Conservation (phyloP, 2,888 invertebrate genomes). For the Macaria notata region DNA sequence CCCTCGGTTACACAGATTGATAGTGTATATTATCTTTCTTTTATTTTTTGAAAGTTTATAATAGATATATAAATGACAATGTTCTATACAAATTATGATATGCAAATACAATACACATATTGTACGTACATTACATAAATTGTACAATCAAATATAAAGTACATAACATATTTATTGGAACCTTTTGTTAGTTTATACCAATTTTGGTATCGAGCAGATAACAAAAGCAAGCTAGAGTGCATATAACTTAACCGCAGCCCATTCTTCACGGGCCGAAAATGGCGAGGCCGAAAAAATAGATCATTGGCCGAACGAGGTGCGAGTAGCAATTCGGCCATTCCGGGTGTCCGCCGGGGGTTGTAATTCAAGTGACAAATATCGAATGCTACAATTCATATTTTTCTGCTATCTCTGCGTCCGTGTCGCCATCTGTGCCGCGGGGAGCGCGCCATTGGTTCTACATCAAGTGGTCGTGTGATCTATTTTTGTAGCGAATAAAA, state of each 20-base stretch:
- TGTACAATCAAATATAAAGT: too few species aligned
- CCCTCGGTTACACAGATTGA: too few species aligned
- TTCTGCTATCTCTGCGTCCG: constrained; percentile 78
- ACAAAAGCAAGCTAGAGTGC: neutral
- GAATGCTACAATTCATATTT: constrained; percentile 81
- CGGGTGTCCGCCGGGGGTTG: constrained; percentile 73
- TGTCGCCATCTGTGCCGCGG: constrained; percentile 79
- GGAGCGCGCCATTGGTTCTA: constrained; percentile 76
- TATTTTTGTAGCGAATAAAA: constrained; percentile 80
- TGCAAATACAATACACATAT: too few species aligned
- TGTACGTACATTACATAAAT: too few species aligned
- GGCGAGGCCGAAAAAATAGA: constrained; percentile 59
- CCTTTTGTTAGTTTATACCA: too few species aligned
- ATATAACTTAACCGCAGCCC: constrained; percentile 10
- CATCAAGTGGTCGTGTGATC: constrained; percentile 78
- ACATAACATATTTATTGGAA: too few species aligned
- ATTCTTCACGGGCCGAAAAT: constrained; percentile 35
- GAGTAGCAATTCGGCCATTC: constrained; percentile 64
- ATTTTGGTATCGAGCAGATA: too few species aligned
- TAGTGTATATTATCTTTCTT: too few species aligned
- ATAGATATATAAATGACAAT: too few species aligned
- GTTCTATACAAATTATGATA: too few species aligned
- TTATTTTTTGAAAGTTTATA: too few species aligned
- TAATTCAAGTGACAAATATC: constrained; percentile 83
- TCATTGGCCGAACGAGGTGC: constrained; percentile 72